These are phyloP conservation scores for Tiliacea citrago DNA, from an alignment of 2,888 invertebrate genomes.

Conservation along the genomic window DNA sequence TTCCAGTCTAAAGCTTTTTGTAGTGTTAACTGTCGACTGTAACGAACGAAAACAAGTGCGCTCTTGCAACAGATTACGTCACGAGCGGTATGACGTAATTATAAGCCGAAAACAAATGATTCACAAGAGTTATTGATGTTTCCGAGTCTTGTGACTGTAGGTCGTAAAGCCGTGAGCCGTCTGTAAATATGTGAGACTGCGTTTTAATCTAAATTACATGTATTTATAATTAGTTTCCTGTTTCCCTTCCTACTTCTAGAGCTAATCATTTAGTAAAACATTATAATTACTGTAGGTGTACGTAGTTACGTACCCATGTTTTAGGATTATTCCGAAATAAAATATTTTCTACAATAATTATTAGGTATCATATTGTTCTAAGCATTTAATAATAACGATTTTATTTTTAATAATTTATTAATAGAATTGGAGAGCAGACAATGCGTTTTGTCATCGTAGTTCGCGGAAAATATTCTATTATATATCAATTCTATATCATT, in stretches of 20 bases:
- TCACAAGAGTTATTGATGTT: conserved; percentile 35
- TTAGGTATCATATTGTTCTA: background rate
- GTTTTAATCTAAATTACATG: background rate
- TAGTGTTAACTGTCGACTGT: background rate
- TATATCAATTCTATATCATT: background rate
- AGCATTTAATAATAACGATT: too few relatives aligned
- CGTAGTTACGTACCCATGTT: too few relatives aligned
- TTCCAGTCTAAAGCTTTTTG: background rate
- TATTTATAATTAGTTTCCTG: conserved; percentile 2
- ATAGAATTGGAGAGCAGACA: too few relatives aligned
- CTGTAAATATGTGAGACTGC: conserved; percentile 34
- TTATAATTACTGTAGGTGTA: background rate
- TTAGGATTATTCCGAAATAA: background rate
- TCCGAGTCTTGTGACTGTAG: conserved; percentile 23
- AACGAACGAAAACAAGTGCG: conserved; percentile 1
- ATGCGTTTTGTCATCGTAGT: background rate
- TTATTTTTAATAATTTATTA: too few relatives aligned
- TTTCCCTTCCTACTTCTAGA: background rate
- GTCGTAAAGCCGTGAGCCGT: too few relatives aligned
- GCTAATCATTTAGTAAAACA: background rate
- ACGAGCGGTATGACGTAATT: conserved; percentile 23
- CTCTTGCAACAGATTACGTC: conserved; percentile 18
- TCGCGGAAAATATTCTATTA: background rate
- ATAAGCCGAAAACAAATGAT: conserved; percentile 47
- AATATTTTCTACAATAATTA: background rate